These are phyloP conservation scores for Noctilio leporinus DNA, from an alignment of 2,113 vertebrate genomes.

Conservation along the genomic window DNA sequence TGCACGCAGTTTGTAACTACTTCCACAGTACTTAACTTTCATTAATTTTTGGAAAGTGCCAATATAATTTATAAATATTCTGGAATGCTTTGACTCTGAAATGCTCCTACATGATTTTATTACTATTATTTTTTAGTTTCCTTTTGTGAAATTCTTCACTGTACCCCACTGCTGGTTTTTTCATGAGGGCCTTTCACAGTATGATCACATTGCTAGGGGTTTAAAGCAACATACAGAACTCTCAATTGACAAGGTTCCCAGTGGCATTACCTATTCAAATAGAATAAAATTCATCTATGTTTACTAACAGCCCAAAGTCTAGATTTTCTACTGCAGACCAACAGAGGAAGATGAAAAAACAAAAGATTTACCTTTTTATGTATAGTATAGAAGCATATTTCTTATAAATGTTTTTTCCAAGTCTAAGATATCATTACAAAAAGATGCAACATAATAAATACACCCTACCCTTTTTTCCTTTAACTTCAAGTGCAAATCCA, in stretches of 20 bases:
- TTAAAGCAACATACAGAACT: not conserved
- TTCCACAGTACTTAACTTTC: not conserved
- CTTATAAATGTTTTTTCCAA: not conserved
- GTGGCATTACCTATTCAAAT: not conserved
- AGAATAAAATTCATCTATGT: not conserved
- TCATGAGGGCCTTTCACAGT: accelerated
- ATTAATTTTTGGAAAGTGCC: not conserved
- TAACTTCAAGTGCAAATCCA: not conserved
- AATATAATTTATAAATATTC: not conserved
- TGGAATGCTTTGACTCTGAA: not conserved
- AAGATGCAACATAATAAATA: not conserved
- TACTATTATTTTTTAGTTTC: not conserved
- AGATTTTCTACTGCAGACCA: conserved; percentile 1
- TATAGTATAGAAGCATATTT: not conserved
- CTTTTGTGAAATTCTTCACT: not conserved
- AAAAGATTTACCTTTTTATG: not conserved
- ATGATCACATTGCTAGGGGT: not conserved
- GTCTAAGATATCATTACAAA: not conserved
- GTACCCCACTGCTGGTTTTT: not conserved
- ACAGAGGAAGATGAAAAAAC: not conserved
- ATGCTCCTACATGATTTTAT: not conserved
- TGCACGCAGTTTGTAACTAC: not conserved
- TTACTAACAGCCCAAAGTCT: conserved; percentile 6
- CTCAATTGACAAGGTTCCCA: not conserved
- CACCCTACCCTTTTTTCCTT: not conserved